Percentiles rank a stretch among this genome's conserved stretches.
These are phyloP conservation scores for Azorinus chamasolen DNA, from an alignment of 2,888 invertebrate genomes.

Conservation along the genomic window DNA sequence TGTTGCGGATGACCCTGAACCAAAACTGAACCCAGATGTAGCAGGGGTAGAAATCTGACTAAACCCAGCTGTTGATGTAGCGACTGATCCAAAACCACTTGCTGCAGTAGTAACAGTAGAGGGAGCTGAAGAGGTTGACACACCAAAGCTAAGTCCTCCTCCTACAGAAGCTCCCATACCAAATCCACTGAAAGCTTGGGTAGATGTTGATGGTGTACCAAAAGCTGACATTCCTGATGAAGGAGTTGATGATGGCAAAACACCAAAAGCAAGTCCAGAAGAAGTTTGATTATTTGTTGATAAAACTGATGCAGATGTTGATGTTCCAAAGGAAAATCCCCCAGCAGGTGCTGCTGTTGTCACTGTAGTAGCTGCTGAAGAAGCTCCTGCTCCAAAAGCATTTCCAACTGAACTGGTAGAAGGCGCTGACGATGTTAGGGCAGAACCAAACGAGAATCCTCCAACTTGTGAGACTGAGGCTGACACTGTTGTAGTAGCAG, in stretches of 20 bases:
- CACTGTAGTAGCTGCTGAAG: conserved; percentile 16
- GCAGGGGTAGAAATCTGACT: background rate
- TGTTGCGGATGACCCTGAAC: background rate
- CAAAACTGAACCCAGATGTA: background rate
- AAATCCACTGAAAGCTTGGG: conserved; percentile 19
- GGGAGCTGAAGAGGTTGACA: background rate
- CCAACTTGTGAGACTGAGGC: background rate
- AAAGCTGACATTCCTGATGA: background rate
- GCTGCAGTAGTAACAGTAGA: background rate
- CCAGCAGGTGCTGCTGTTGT: conserved; percentile 9
- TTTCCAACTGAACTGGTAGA: conserved; percentile 13
- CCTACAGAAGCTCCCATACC: background rate
- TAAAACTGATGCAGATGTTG: background rate
- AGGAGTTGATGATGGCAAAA: background rate
- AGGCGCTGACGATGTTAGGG: conserved; percentile 6
- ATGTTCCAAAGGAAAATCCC: conserved; percentile 37
- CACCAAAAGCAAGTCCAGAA: conserved; percentile 39
- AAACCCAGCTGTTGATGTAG: background rate
- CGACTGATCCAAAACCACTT: conserved; percentile 2
- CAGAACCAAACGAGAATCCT: conserved; percentile 28
- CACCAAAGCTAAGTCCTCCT: conserved; percentile 28
- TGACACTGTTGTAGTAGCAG: background rate
- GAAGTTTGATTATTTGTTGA: conserved; percentile 15
- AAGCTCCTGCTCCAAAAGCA: conserved; percentile 7
- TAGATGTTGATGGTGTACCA: conserved; percentile 8